Evolutionary conservation across 2,888 invertebrate species (phyloP).

Genomic region (Apantesis nais): DNA sequence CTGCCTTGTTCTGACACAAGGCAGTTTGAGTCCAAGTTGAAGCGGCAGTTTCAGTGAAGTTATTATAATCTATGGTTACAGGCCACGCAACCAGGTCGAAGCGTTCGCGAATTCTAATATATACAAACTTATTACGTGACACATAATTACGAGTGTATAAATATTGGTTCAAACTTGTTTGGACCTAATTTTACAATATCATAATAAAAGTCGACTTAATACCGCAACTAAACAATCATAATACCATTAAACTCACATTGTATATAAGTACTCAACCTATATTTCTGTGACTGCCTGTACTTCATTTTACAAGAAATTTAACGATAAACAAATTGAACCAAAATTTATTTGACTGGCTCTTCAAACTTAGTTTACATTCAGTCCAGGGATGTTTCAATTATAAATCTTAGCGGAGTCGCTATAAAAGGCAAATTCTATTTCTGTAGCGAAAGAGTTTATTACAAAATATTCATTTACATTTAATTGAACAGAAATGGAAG

Average conservation of each 20-base stretch:
- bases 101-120: neutral
- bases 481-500: neutral
- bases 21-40: too few relatives aligned
- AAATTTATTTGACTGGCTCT: neutral
- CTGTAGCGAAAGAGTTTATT: neutral
- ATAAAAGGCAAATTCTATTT: neutral
- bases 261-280: neutral
- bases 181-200: too few relatives aligned
- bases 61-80: neutral
- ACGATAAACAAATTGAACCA: neutral
- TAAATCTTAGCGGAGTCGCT: neutral
- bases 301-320: neutral
- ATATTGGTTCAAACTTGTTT: too few relatives aligned
- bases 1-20: too few relatives aligned
- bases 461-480: neutral
- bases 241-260: neutral
- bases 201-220: neutral
- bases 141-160: too few relatives aligned
- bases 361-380: neutral
- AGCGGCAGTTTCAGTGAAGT: too few relatives aligned
- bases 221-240: too few relatives aligned
- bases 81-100: neutral
- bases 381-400: neutral
- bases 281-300: neutral
- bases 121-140: too few relatives aligned